These are phyloP conservation scores for Bufotes viridis DNA, from an alignment of 2,797 vertebrate genomes.

Conservation along the genomic window DNA sequence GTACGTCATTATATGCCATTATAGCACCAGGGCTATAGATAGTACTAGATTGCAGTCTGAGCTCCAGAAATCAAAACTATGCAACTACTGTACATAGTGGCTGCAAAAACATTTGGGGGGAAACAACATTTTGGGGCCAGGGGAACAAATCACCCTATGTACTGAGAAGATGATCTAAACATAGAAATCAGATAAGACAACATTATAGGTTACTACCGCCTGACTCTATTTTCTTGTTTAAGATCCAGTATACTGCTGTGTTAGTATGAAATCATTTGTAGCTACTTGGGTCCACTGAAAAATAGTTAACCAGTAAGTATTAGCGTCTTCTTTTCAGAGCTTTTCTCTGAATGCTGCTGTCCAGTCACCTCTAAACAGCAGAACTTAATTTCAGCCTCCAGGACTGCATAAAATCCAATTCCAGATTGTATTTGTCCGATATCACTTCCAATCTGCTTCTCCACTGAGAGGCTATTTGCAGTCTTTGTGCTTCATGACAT, in stretches of 20 bases:
- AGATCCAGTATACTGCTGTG: not conserved
- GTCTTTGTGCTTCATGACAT: conserved; percentile 43
- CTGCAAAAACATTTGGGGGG: no score
- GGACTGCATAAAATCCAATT: conserved; percentile 46
- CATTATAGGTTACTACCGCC: not conserved
- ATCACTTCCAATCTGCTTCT: conserved; percentile 38
- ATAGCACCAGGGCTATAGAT: no score
- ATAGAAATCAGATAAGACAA: not conserved
- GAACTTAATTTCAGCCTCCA: conserved; percentile 42
- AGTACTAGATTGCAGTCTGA: no score
- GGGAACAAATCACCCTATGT: no score
- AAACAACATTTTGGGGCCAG: no score
- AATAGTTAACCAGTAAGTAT: conserved; percentile 21
- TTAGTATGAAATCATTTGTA: not conserved
- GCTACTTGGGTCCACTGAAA: not conserved
- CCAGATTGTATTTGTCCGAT: conserved; percentile 33
- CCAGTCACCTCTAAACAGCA: conserved; percentile 37
- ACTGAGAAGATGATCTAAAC: not conserved
- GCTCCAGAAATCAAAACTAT: no score
- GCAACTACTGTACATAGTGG: no score
- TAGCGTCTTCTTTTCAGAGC: conserved; percentile 10
- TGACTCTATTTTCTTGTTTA: not conserved
- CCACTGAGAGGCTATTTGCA: conserved; percentile 42
- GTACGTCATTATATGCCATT: no score
- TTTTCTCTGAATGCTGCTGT: not conserved